Percentiles rank a stretch among this genome's conserved stretches.
phyloP scores from a whole-genome alignment of 2,797 vertebrate species.

The Sebastes baramenuke region DNA sequence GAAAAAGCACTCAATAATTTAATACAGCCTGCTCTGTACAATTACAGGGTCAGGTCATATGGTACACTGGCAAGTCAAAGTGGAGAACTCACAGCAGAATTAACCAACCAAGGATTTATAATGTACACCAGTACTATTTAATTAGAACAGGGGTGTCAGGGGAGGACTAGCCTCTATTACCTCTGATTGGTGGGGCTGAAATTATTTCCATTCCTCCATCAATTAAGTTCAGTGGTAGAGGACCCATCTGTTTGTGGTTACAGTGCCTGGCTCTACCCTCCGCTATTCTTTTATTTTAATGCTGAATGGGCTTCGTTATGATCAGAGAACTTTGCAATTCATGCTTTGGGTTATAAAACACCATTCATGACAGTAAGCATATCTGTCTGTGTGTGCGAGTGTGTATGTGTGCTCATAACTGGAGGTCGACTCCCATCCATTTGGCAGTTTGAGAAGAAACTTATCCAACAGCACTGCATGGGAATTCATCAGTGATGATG shows the following conservation, averaged over 20 bases:
- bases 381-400: not conserved
- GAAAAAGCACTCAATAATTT: slow-evolving; percentile 28
- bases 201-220: slow-evolving; percentile 77
- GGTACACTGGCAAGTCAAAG: slow-evolving; percentile 27
- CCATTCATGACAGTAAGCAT: slow-evolving; percentile 7
- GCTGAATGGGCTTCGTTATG: slow-evolving; percentile 46
- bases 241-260: slow-evolving; percentile 78
- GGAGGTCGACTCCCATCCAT: slow-evolving; percentile 22
- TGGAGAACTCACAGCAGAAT: slow-evolving; percentile 24
- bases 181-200: slow-evolving; percentile 70
- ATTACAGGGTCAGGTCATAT: slow-evolving; percentile 34
- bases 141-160: slow-evolving; percentile 66
- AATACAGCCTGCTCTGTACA: slow-evolving; percentile 27
- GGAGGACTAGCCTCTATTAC: slow-evolving; percentile 65
- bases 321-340: slow-evolving; percentile 44
- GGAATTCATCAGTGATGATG: slow-evolving; percentile 55
- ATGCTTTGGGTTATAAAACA: slow-evolving; percentile 47
- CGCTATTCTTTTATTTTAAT: slow-evolving; percentile 56
- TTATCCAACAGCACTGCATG: slow-evolving; percentile 26
- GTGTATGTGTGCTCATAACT: slow-evolving; percentile 8
- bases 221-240: slow-evolving; percentile 66
- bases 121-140: slow-evolving; percentile 41
- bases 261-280: slow-evolving; percentile 53
- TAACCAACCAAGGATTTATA: slow-evolving; percentile 42
- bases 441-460: slow-evolving; percentile 41